Percentiles rank a stretch among this genome's conserved stretches.
Conservation (phyloP, 2,113 vertebrate genomes). For the Rhinopomastus cyanomelas region DNA sequence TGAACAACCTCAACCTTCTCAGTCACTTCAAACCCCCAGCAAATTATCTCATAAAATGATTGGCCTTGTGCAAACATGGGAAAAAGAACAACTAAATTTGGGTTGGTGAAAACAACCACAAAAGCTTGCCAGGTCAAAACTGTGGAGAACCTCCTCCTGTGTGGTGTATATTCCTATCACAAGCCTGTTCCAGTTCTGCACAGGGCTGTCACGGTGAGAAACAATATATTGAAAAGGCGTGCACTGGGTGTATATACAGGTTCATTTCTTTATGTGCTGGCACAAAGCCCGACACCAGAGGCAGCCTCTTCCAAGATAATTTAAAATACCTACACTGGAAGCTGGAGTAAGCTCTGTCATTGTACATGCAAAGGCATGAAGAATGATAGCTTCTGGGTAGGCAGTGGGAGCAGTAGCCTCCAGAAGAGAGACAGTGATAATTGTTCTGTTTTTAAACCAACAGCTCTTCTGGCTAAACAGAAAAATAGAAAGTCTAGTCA, state of each 20-base stretch:
- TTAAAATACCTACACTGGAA: neutral
- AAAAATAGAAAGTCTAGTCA: neutral
- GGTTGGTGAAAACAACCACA: neutral
- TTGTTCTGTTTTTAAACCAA: neutral
- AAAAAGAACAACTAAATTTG: neutral
- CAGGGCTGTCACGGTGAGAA: neutral
- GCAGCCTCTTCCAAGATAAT: neutral
- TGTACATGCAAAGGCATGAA: neutral
- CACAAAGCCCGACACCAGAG: neutral
- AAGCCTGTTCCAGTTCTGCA: neutral
- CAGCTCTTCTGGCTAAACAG: neutral
- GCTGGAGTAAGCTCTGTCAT: neutral
- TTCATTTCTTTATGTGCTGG: neutral
- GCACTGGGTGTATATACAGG: neutral
- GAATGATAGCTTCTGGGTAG: neutral
- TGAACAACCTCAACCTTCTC: too few relatives aligned
- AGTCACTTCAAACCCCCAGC: neutral
- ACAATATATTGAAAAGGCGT: neutral
- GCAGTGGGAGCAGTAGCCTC: neutral
- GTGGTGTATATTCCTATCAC: neutral
- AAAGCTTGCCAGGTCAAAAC: neutral
- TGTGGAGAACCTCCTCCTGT: neutral
- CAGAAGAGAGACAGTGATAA: rapidly evolving
- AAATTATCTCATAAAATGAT: neutral
- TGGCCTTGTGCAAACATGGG: neutral